These are phyloP conservation scores for Aphodius sticticus DNA, from an alignment of 2,888 invertebrate genomes.

Conservation along the genomic window DNA sequence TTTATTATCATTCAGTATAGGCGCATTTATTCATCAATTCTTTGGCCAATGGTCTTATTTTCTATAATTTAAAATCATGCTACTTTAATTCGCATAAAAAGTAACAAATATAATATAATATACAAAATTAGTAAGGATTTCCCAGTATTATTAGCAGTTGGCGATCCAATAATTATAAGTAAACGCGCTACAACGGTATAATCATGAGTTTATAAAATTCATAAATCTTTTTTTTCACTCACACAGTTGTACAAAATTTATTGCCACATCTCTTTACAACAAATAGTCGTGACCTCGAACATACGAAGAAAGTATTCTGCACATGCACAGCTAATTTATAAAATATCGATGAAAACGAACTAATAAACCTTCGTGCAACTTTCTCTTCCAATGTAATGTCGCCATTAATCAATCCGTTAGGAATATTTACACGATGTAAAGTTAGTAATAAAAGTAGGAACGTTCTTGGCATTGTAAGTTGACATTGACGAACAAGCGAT, in stretches of 20 bases:
- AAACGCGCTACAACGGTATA: no score
- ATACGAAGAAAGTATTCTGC: background rate
- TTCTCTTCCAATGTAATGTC: background rate
- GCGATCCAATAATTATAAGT: no score
- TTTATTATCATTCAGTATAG: constrained; percentile 7
- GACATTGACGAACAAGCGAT: background rate
- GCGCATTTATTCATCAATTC: background rate
- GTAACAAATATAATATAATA: no score
- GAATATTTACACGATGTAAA: background rate
- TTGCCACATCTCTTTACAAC: background rate
- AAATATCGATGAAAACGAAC: background rate
- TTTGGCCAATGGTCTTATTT: no score
- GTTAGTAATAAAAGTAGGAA: background rate
- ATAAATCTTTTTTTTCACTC: background rate
- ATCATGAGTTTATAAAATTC: no score
- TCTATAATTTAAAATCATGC: no score
- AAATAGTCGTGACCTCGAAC: background rate
- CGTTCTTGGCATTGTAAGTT: constrained; percentile 4
- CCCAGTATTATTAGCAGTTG: no score
- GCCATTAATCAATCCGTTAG: background rate
- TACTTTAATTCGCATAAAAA: no score
- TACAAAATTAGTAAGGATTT: no score
- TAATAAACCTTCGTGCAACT: background rate
- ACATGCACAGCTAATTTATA: background rate
- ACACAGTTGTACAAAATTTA: background rate